These are phyloP conservation scores for Lithophane leautieri DNA, from an alignment of 2,888 invertebrate species.

Conservation along the genomic window DNA sequence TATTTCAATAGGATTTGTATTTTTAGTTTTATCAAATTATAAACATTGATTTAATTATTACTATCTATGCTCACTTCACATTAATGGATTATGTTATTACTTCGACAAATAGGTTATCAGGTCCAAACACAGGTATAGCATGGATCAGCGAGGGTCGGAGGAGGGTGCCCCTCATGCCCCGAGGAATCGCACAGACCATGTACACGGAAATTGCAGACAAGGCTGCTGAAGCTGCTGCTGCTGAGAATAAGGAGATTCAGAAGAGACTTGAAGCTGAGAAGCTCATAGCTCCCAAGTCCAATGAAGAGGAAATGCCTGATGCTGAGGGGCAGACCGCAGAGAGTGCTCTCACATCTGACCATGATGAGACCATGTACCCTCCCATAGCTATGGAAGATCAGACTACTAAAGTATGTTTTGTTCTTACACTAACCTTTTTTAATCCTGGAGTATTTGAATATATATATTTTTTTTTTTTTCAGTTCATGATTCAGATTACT, in stretches of 20 bases:
- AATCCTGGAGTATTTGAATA: neutral
- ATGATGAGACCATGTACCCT: constrained; percentile 79
- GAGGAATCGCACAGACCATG: constrained; percentile 96
- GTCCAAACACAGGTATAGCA: constrained; percentile 92
- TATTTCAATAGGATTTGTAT: neutral
- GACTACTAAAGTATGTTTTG: constrained; percentile 79
- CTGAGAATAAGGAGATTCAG: constrained; percentile 83
- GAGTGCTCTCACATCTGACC: constrained; percentile 71
- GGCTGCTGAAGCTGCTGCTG: constrained; percentile 89
- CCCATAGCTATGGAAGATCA: constrained; percentile 88
- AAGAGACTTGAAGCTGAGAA: constrained; percentile 83
- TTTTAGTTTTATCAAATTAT: constrained; percentile 1
- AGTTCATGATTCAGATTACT: neutral
- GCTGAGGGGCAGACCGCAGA: constrained; percentile 82
- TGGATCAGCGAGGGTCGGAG: constrained; percentile 97
- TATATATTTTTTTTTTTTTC: neutral
- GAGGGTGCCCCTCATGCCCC: constrained; percentile 94
- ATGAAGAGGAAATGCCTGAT: constrained; percentile 79
- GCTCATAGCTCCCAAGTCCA: constrained; percentile 79
- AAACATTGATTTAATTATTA: neutral
- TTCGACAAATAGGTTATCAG: constrained; percentile 88
- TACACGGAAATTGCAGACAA: constrained; percentile 96
- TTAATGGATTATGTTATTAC: constrained; percentile 27
- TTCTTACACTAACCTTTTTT: neutral
- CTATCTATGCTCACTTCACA: constrained; percentile 2